A percentile compares a stretch with the other conserved stretches of the same genome.
Evolutionary conservation across 2,888 invertebrate genomes (phyloP).

Genomic region (Octodonta nipae): DNA sequence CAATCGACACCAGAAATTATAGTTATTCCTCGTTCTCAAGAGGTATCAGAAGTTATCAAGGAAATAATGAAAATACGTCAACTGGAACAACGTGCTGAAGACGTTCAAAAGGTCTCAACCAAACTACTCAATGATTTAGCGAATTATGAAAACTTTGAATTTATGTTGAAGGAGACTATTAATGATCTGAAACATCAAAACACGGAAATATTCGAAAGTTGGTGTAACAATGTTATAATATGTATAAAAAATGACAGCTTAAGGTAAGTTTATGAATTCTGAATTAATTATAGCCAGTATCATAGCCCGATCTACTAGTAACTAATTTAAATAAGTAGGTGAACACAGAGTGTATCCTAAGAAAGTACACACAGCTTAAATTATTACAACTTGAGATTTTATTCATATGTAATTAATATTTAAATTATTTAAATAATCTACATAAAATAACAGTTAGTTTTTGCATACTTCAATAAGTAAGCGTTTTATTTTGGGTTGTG

Average conservation of each 20-base stretch:
- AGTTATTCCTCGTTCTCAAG: slow-evolving; percentile 38
- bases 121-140: slow-evolving; percentile 54
- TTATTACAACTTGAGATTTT: no score
- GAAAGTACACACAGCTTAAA: no score
- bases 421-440: no score
- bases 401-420: no score
- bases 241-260: slow-evolving; percentile 43
- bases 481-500: no score
- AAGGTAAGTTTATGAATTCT: no score
- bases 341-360: no score
- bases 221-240: slow-evolving; percentile 45
- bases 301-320: no score
- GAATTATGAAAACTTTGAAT: slow-evolving; percentile 47
- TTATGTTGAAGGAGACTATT: slow-evolving; percentile 32
- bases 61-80: slow-evolving; percentile 59
- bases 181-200: slow-evolving; percentile 47
- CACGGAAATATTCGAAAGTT: slow-evolving; percentile 50
- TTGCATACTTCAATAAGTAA: no score
- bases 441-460: no score
- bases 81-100: slow-evolving; percentile 53
- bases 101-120: slow-evolving; percentile 49
- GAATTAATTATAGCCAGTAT: no score
- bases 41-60: slow-evolving; percentile 53
- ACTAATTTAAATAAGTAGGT: no score
- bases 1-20: slow-evolving; percentile 38